These are phyloP conservation scores for Drosophila mauritiana DNA, from an alignment of 1,140 invertebrate genomes.

Conservation along the genomic window DNA sequence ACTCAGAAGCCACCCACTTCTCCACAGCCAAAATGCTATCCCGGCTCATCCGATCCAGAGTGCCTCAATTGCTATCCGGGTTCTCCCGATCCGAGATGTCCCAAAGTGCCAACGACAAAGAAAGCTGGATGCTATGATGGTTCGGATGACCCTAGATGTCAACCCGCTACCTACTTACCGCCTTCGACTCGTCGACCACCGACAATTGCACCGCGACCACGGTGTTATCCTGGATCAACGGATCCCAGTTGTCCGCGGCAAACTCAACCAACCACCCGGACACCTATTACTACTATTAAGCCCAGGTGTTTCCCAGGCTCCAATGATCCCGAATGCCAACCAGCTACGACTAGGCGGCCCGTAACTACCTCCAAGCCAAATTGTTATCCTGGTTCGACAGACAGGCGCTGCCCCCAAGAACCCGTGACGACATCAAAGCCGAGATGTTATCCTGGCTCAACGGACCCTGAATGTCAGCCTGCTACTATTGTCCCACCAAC, in stretches of 20 bases:
- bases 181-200: slow-evolving; percentile 42
- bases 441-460: slow-evolving; percentile 49
- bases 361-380: slow-evolving; percentile 49
- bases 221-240: slow-evolving; percentile 67
- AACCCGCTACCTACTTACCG: slow-evolving; percentile 73
- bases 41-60: slow-evolving; percentile 84
- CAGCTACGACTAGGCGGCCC: neutral
- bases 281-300: slow-evolving; percentile 6
- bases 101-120: slow-evolving; percentile 46
- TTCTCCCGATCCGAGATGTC: slow-evolving; percentile 51
- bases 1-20: slow-evolving; percentile 43
- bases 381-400: slow-evolving; percentile 47
- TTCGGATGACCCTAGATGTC: slow-evolving; percentile 85
- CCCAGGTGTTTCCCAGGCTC: slow-evolving; percentile 46
- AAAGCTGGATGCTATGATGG: slow-evolving; percentile 74
- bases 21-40: slow-evolving; percentile 57
- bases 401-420: slow-evolving; percentile 35
- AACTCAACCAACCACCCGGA: slow-evolving; percentile 37
- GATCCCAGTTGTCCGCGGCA: slow-evolving; percentile 61
- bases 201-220: slow-evolving; percentile 19
- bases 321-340: slow-evolving; percentile 24
- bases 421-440: slow-evolving; percentile 78
- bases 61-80: slow-evolving; percentile 82
- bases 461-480: slow-evolving; percentile 79
- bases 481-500: slow-evolving; percentile 61